Base-by-base conservation (phyloP, 2,113 vertebrate genomes). In the Micronisus gabar region DNA sequence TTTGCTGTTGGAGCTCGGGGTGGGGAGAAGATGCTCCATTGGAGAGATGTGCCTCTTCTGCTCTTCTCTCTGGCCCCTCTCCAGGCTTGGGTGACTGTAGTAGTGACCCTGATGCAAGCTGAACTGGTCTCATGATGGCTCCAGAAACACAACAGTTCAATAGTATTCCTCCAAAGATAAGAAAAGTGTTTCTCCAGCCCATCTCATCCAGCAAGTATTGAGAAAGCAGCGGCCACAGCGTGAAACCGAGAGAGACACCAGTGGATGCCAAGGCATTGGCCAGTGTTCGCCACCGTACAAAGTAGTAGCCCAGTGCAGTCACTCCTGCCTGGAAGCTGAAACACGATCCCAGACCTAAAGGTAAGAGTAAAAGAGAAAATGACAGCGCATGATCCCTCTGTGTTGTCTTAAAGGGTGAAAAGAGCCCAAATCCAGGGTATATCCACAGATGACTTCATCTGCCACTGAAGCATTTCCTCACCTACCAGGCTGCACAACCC, bases 171-270 rank as follows among this genome's bases (percentile, higher is more conserved):
- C 99, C 99, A 43, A 99, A 98, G 67, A 99, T 95, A 2, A 99
- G 98, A 90, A 99, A 99, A 83, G 99, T 98, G 4, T 99, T 99
- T 92, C 99, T 98, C 99, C 99, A 99, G 65, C 99, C 99, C 65
- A 99, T 97, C 53, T 98, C 93, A 10, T 97, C 97, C 97, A 99
- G 97, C 93, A 99, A 95, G 93, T 98, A 98, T 36, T 98, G 98
- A n/a, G 99, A 98, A 87, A 99, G 97, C 79, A 99, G 70, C 0
- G 99, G 99, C 97, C 99, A 98, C 7, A 98, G 95, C 0, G 98
- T 99, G 97, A 99, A 98, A 1, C 99, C 99, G 1, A 99, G 87
- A 32, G 99, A 99, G 25, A 98, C 98, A 0, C 99, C 99, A 0
- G 98, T 98, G 58, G 99, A 99, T 15, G 99, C 99, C 68, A 99